Evolutionary conservation across 2,797 vertebrate genomes (phyloP).

Genomic region (Pagetopsis macropterus): DNA sequence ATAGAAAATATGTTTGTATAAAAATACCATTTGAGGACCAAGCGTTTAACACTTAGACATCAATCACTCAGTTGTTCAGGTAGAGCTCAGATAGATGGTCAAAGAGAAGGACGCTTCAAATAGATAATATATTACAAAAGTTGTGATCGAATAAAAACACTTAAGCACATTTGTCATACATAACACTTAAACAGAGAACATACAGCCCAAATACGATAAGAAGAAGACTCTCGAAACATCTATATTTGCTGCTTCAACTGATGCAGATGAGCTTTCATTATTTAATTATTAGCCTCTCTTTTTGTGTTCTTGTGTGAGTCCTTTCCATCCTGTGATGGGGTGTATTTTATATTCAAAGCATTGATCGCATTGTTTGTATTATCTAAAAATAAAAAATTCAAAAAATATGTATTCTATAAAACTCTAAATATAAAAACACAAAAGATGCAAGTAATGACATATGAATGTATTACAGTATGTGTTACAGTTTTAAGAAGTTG

Average conservation of each 20-base stretch:
- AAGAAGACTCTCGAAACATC: not conserved
- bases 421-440: not conserved
- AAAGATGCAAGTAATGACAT: not conserved
- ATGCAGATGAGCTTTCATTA: too few relatives aligned
- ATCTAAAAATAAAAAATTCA: slow-evolving; percentile 18
- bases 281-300: slow-evolving; percentile 24
- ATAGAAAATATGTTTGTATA: not conserved
- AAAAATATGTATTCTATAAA: slow-evolving; percentile 11
- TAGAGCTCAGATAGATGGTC: slow-evolving; percentile 5
- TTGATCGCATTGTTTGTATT: slow-evolving; percentile 27
- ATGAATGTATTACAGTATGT: slow-evolving; percentile 18
- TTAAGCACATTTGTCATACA: not conserved
- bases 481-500: not conserved
- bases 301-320: not conserved
- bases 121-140: not conserved
- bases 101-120: slow-evolving; percentile 8
- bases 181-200: slow-evolving; percentile 2
- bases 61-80: not conserved
- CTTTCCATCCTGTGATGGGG: slow-evolving; percentile 12
- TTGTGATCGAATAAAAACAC: slow-evolving; percentile 3
- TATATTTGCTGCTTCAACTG: too few relatives aligned
- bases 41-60: not conserved
- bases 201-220: slow-evolving; percentile 10
- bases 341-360: slow-evolving; percentile 47
- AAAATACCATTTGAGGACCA: not conserved